These are phyloP conservation scores for Piezodorus guildinii DNA, from an alignment of 1,140 invertebrate species.

Conservation along the genomic window DNA sequence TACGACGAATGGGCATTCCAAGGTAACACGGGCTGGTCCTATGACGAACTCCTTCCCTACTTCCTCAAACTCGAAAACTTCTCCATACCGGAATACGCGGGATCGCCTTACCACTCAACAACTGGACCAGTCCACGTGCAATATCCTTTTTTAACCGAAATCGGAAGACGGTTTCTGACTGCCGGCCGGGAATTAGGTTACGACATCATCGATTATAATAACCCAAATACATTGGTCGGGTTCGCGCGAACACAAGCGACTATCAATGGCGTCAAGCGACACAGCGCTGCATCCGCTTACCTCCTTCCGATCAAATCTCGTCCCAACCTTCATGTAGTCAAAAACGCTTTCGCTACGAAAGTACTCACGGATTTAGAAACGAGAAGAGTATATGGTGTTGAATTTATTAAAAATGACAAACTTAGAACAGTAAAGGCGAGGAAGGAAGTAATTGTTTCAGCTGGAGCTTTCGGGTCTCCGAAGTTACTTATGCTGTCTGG, in stretches of 20 bases:
- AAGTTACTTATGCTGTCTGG: constrained; percentile 57
- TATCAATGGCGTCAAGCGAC: constrained; percentile 13
- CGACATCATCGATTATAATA: constrained; percentile 49
- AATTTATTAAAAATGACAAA: constrained; percentile 36
- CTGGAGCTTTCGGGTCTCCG: constrained; percentile 49
- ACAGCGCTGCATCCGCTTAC: constrained; percentile 45
- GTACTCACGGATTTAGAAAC: constrained; percentile 34
- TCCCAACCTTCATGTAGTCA: constrained; percentile 42
- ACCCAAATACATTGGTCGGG: constrained; percentile 45
- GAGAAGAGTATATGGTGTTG: constrained; percentile 46
- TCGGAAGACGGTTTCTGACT: constrained; percentile 48
- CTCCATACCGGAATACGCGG: constrained; percentile 26
- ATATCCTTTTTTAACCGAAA: constrained; percentile 38
- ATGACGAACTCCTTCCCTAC: constrained; percentile 55
- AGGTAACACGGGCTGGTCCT: constrained; percentile 53
- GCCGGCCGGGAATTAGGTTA: constrained; percentile 47
- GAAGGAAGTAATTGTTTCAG: constrained; percentile 49
- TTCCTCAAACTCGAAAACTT: constrained; percentile 49
- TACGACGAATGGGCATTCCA: constrained; percentile 60
- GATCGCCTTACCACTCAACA: constrained; percentile 43
- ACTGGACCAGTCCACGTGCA: constrained; percentile 42
- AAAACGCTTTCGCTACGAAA: constrained; percentile 39
- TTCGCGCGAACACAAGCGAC: constrained; percentile 31
- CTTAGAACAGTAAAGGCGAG: constrained; percentile 34
- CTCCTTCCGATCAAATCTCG: constrained; percentile 39